These are phyloP conservation scores for Microcebus lehilahytsara DNA, from an alignment of 2,113 vertebrate species.

Conservation along the genomic window DNA sequence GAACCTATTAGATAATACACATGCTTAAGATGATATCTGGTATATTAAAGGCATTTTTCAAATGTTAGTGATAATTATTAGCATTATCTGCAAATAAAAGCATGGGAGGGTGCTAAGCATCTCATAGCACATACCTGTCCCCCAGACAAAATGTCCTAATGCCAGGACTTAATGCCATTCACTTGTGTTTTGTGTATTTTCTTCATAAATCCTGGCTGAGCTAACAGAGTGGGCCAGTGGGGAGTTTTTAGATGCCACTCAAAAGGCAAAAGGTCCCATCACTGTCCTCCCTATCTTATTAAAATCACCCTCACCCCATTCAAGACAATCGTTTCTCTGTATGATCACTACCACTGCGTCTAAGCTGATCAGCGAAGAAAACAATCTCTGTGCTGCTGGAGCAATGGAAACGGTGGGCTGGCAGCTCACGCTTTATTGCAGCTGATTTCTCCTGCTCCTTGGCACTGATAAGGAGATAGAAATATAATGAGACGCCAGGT, in stretches of 20 bases:
- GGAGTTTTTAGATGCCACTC: neutral
- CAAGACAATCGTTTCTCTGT: neutral
- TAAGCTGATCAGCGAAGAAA: neutral
- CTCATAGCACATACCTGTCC: neutral
- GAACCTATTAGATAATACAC: neutral
- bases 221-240: neutral
- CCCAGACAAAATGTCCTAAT: neutral
- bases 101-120: too few species aligned
- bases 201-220: neutral
- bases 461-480: neutral
- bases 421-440: neutral
- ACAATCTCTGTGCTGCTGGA: neutral
- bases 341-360: neutral
- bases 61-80: neutral
- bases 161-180: neutral
- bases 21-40: neutral
- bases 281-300: neutral
- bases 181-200: neutral
- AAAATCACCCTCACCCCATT: neutral
- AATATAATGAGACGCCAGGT: neutral
- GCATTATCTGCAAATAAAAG: neutral
- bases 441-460: neutral
- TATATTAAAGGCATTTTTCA: neutral
- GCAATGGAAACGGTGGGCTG: neutral
- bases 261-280: neutral